Conservation (phyloP, 2,888 invertebrate genomes). For the Ditula angustiorana region DNA sequence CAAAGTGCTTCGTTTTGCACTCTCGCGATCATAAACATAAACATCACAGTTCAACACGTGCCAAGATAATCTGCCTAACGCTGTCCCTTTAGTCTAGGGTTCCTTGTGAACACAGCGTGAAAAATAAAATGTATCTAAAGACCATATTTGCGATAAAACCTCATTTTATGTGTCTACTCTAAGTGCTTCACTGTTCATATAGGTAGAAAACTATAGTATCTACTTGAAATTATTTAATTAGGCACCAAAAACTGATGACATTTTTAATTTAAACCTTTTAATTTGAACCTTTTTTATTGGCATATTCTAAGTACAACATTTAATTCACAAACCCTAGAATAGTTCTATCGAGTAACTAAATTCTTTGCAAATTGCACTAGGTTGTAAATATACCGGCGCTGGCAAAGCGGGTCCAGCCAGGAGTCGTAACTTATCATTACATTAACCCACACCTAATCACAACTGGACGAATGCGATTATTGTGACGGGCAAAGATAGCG, state of each 20-base stretch:
- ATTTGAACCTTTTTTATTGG: no score
- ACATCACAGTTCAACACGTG: conserved; percentile 37
- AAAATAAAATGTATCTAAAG: no score
- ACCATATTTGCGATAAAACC: no score
- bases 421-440: conserved; percentile 11
- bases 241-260: no score
- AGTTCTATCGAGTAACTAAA: not conserved
- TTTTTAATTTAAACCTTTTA: no score
- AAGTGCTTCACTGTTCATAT: no score
- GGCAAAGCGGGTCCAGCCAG: not conserved
- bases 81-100: conserved; percentile 11
- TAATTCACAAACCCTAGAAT: not conserved
- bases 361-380: not conserved
- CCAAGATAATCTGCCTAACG: conserved; percentile 29
- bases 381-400: not conserved
- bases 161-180: no score
- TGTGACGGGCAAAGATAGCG: conserved; percentile 28
- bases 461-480: conserved; percentile 30
- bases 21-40: conserved; percentile 38
- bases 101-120: not conserved
- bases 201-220: no score
- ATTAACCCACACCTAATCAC: conserved; percentile 30
- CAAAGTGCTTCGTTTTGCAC: conserved; percentile 39
- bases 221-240: no score
- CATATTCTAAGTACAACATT: no score